Conservation (phyloP, 2,888 invertebrate genomes). For the Acleris laterana region DNA sequence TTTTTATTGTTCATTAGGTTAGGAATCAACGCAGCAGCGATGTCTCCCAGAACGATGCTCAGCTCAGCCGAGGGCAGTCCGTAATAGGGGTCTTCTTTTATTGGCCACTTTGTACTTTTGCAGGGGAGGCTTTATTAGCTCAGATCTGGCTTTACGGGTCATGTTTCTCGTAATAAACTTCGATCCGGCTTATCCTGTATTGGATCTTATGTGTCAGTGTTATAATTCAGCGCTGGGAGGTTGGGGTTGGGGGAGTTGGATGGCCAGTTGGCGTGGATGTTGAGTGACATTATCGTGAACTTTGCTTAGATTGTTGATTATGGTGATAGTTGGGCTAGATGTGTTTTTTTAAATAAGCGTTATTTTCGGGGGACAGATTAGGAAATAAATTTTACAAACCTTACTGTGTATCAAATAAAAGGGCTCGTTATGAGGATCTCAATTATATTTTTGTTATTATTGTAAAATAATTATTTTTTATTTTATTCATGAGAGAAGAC, state of each 20-base stretch:
- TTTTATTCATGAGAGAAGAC: too few species aligned
- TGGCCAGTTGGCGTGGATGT: too few species aligned
- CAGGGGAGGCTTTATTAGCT: constrained; percentile 68
- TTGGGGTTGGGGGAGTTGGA: not conserved
- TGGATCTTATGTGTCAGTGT: constrained; percentile 25
- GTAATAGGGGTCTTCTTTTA: constrained; percentile 55
- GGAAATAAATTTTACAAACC: too few species aligned
- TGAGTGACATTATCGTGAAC: too few species aligned
- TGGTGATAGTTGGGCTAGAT: too few species aligned
- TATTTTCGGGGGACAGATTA: too few species aligned
- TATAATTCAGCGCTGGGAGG: constrained; percentile 23
- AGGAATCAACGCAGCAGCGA: constrained; percentile 50
- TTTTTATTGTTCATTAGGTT: constrained; percentile 64
- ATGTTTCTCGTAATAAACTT: constrained; percentile 67
- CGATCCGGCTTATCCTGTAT: constrained; percentile 31
- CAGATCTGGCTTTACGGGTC: constrained; percentile 70
- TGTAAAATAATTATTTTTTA: too few species aligned
- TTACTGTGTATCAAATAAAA: too few species aligned
- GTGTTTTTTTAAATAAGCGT: too few species aligned
- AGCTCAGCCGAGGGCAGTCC: constrained; percentile 48
- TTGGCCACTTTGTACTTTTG: constrained; percentile 60
- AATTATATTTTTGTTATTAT: too few species aligned
- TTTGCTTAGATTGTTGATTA: too few species aligned
- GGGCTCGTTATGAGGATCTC: too few species aligned
- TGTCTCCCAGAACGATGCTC: constrained; percentile 37